phyloP scores from a whole-genome alignment of 2,113 vertebrate genomes.

The Rhinichthys klamathensis region DNA sequence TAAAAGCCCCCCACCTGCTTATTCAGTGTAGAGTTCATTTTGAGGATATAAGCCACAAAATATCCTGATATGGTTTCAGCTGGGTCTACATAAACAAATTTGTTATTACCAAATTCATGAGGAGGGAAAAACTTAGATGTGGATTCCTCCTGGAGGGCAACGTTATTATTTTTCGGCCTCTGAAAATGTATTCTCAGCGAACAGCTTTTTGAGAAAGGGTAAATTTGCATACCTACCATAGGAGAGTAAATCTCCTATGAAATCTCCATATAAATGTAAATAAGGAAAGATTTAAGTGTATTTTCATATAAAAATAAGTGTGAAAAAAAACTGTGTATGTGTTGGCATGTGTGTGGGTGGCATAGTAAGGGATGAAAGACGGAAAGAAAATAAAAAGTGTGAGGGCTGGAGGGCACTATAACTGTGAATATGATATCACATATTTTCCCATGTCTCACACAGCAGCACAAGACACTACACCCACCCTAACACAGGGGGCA shows the following conservation, averaged over 20 bases:
- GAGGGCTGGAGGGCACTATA: neutral
- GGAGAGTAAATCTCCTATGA: constrained; percentile 77
- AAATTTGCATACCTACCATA: constrained; percentile 79
- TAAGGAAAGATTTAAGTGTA: constrained; percentile 78
- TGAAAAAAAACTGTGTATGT: constrained; percentile 64
- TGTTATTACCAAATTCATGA: constrained; percentile 78
- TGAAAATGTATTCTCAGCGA: constrained; percentile 63
- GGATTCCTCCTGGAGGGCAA: constrained; percentile 72
- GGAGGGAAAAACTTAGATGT: constrained; percentile 67
- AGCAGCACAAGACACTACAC: constrained; percentile 6
- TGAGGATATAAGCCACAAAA: constrained; percentile 58
- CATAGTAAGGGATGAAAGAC: neutral
- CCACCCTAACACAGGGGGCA: neutral
- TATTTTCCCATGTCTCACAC: neutral
- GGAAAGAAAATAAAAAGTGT: constrained; percentile 6
- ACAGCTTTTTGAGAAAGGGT: constrained; percentile 73
- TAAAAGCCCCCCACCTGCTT: constrained; percentile 24
- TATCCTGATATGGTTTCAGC: constrained; percentile 57
- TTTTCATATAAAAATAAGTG: constrained; percentile 72
- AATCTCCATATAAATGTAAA: constrained; percentile 86
- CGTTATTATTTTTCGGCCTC: constrained; percentile 63
- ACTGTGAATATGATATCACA: neutral
- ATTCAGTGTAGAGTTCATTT: constrained; percentile 65
- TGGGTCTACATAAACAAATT: constrained; percentile 68
- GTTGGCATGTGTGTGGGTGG: constrained; percentile 43